These are phyloP conservation scores for Pachliopta kotzebuea DNA, from an alignment of 2,888 invertebrate species.

Conservation along the genomic window DNA sequence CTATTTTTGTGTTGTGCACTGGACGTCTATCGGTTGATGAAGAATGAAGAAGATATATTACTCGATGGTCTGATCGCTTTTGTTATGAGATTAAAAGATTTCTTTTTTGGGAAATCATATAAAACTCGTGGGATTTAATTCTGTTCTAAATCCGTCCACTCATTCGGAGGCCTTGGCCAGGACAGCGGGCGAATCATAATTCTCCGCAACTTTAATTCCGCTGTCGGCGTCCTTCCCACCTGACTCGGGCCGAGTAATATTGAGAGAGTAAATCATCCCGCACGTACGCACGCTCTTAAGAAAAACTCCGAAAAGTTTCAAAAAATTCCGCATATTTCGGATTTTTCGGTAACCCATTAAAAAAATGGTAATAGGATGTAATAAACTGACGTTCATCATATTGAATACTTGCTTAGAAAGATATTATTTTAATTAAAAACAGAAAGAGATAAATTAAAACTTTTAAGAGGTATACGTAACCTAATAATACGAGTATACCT, in stretches of 20 bases:
- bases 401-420: no score
- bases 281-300: slow-evolving; percentile 27
- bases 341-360: slow-evolving; percentile 17
- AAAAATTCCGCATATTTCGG: slow-evolving; percentile 24
- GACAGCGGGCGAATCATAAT: slow-evolving; percentile 52
- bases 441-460: no score
- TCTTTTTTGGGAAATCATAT: no score
- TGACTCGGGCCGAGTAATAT: slow-evolving; percentile 56
- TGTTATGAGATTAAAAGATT: no score
- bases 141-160: slow-evolving; percentile 19
- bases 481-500: no score
- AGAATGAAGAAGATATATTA: no score
- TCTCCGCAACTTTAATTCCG: slow-evolving; percentile 62
- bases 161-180: slow-evolving; percentile 30
- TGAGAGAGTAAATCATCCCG: slow-evolving; percentile 61
- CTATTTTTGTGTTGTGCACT: no score
- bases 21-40: no score
- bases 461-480: no score
- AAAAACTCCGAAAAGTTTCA: slow-evolving; percentile 19
- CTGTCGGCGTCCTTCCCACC: slow-evolving; percentile 54
- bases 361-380: background rate
- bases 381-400: no score
- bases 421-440: no score
- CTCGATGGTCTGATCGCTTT: no score
- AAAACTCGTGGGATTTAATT: background rate